Evolutionary conservation across 2,797 vertebrate species (phyloP), one percentile per base, ranked within the genome.

Genomic region (Melanogrammus aeglefinus): DNA sequence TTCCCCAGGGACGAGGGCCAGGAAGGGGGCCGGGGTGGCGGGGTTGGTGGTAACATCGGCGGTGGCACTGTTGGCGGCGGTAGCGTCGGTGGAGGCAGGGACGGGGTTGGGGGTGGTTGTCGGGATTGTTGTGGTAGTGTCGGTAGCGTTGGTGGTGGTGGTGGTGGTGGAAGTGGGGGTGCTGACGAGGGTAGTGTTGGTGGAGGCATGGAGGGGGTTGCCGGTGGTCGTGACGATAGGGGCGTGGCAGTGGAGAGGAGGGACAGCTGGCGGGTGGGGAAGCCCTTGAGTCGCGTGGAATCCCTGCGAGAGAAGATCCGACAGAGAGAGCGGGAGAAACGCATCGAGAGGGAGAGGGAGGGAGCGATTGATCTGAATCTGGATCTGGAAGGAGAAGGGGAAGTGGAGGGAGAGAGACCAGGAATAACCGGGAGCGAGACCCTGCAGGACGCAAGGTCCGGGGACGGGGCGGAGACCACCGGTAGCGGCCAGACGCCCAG

Each of bases 271-370:
- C 93, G 91, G 77, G 77, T 90, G 0, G 92, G 91, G 0, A 92
- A 92, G 81, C 90, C 91, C 21, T 27, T 94, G 82, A 94, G 92
- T 75, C 91, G 91, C 29, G 87, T 94, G 0, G 93, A 95, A 89
- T 94, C 93, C 76, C 80, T 94, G 47, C 87, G 86, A 79, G 91
- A 94, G 82, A 92, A 88, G 80, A 94, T 93, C 33, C 80, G 89
- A 12, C 92, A 93, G 78, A 86, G 74, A 41, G 92, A 92, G 80
- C 75, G 83, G 39, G 88, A 91, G 78, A 86, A 72, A 36, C 31
- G 31, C 3, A 33, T 33, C 31, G 31, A 33, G 31, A 33, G 31
- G 31, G 92, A 92, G 80, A 76, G 82, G 39, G 88, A 91, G 82
- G 88, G 44, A 44, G 69, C 31, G 79, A 89, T 73, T 39, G 57